Percentiles rank a stretch among this genome's conserved stretches.
phyloP scores from a whole-genome alignment of 2,888 invertebrate genomes.

The Apodemia mormo region DNA sequence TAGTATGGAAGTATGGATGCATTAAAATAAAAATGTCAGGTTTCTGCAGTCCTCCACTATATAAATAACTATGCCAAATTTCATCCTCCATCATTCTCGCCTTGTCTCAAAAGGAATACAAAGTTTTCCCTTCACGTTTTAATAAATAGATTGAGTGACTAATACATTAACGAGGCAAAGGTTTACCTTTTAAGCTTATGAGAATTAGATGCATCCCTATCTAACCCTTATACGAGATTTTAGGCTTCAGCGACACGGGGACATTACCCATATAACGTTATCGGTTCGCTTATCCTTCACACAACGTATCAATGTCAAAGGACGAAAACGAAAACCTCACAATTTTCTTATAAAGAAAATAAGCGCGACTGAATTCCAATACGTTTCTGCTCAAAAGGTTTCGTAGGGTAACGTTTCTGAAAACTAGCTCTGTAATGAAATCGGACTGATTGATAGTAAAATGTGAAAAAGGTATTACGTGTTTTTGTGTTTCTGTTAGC shows the following conservation, averaged over 20 bases:
- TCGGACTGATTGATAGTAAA: slow-evolving; percentile 14
- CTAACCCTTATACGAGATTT: slow-evolving; percentile 7
- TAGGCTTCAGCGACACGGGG: slow-evolving; percentile 4
- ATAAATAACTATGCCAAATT: too few species aligned
- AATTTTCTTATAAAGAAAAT: slow-evolving; percentile 17
- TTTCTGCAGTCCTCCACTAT: too few species aligned
- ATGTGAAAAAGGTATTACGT: slow-evolving; percentile 14
- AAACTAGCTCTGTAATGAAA: slow-evolving; percentile 14
- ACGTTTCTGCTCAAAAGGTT: slow-evolving; percentile 15
- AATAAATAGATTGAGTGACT: background rate
- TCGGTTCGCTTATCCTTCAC: slow-evolving; percentile 15
- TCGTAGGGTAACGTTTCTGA: background rate
- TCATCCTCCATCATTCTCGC: too few species aligned
- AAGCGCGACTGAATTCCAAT: slow-evolving; percentile 17
- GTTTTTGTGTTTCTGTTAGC: slow-evolving; percentile 7
- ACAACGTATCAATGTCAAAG: slow-evolving; percentile 17
- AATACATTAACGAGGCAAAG: background rate
- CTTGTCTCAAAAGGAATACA: too few species aligned
- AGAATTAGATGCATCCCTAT: slow-evolving; percentile 5
- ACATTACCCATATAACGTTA: slow-evolving; percentile 13
- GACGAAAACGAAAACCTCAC: slow-evolving; percentile 18
- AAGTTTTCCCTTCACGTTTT: too few species aligned
- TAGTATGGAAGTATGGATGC: too few species aligned
- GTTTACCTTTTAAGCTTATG: background rate
- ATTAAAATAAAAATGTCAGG: too few species aligned